Evolutionary conservation across 2,888 invertebrate species (phyloP), one percentile per base, ranked within the genome.

Genomic region (Eristalis arbustorum): DNA sequence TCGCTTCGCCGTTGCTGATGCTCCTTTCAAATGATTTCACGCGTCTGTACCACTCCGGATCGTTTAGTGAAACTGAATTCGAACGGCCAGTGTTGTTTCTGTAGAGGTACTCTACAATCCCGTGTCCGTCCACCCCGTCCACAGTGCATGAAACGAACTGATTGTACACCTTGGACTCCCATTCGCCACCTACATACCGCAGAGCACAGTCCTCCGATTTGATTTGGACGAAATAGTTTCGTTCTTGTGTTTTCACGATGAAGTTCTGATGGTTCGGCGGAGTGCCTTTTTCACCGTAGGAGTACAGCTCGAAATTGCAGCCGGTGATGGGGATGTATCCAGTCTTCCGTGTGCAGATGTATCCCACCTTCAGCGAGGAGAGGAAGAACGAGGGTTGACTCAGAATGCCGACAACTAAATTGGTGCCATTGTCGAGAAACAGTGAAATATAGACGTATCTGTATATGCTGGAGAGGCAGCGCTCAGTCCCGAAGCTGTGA

Each of bases 391-490:
- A 94, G 0, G 97, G 97, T 91, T 97, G 96, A 88, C 96, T 96
- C 77, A 97, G 94, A 69, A 96, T 95, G 1, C 96, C 96, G 0
- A 97, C 94, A 78, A 95, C 94, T 87, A 96, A 94, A 89, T 94
- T 94, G 62, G 94, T 94, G 18, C 96, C 96, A 90, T 97, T 95
- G 57, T 95, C 94, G 71, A 97, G 93, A 90, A 96, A 95, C 42
- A 96, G 94, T 91, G 96, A 96, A 92, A 96, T 96, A 91, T 96
- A 96, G 2, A 95, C 96, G 91, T 97, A 97, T 14, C 97, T 94
- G 90, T 96, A 96, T 93, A 97, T 95, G 88, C 95, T 92, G 56
- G 94, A 94, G 95, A 97, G 96, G 90, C 97, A 96, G 22, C 97
- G 94, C 88, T 95, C 95, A 56, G 94, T 93, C 79, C 96, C 96